phyloP scores from a whole-genome alignment of 1,140 invertebrate genomes.

The Halotydeus destructor region DNA sequence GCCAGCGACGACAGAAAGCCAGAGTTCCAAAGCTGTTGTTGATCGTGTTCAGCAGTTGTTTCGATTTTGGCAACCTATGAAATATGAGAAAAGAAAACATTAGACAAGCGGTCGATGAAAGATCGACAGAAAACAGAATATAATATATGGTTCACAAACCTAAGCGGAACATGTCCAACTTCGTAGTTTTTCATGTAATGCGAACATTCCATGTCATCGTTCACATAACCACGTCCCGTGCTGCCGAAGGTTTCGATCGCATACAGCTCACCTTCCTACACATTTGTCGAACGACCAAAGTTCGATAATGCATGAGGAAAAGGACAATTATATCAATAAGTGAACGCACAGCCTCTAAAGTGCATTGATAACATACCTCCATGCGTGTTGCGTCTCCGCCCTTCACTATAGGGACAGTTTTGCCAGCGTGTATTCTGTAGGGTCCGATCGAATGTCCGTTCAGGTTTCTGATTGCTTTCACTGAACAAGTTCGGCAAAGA shows the following conservation, averaged over 20 bases:
- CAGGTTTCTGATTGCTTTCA: constrained; percentile 92
- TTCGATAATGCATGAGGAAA: constrained; percentile 11
- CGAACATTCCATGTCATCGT: constrained; percentile 97
- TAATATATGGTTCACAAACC: constrained; percentile 19
- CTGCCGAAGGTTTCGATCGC: constrained; percentile 99
- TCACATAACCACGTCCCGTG: constrained; percentile 84
- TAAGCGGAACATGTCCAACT: constrained; percentile 58
- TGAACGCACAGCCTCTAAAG: background rate
- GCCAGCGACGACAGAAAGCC: constrained; percentile 95
- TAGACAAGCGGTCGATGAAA: background rate
- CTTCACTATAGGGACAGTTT: constrained; percentile 98
- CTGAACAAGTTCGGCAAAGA: constrained; percentile 22
- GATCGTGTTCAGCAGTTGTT: constrained; percentile 76
- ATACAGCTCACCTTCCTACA: constrained; percentile 83
- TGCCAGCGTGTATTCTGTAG: constrained; percentile 94
- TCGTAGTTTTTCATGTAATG: constrained; percentile 99
- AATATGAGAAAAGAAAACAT: constrained; percentile 8
- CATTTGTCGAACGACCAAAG: constrained; percentile 9
- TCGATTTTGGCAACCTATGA: constrained; percentile 63
- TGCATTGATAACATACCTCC: constrained; percentile 41
- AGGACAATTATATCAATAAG: constrained; percentile 3
- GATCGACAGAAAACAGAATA: background rate
- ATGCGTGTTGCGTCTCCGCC: constrained; percentile 90
- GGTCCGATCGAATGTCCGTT: constrained; percentile 96
- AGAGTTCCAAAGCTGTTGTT: constrained; percentile 95